phyloP scores from a whole-genome alignment of 2,888 invertebrate genomes.

The Homarus gammarus region DNA sequence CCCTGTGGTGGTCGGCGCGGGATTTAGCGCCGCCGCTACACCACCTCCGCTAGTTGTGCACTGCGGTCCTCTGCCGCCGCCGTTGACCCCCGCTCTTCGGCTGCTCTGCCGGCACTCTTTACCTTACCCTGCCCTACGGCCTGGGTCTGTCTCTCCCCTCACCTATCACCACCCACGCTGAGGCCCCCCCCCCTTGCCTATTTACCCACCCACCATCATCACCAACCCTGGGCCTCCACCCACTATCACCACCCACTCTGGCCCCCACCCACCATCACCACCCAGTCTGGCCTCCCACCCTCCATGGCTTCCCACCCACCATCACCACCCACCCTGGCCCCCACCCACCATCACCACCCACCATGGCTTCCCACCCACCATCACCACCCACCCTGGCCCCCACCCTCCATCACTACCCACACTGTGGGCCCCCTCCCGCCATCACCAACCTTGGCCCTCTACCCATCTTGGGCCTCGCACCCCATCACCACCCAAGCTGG shows the following conservation, averaged over 20 bases:
- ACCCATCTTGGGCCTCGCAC: background rate
- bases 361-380: background rate
- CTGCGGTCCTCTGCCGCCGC: background rate
- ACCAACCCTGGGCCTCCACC: no score
- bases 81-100: no score
- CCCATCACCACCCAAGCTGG: conserved; percentile 12
- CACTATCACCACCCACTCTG: no score
- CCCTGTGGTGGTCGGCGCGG: background rate
- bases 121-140: no score
- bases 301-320: background rate
- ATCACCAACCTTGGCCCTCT: background rate
- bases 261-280: no score
- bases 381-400: background rate
- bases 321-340: background rate
- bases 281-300: background rate
- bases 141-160: no score
- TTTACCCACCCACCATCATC: no score
- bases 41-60: background rate
- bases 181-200: no score
- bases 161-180: no score
- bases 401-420: background rate
- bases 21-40: no score
- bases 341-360: background rate
- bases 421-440: background rate
- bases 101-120: no score